These are phyloP conservation scores for Drosophila ezoana DNA, from an alignment of 2,888 invertebrate species.

Conservation along the genomic window DNA sequence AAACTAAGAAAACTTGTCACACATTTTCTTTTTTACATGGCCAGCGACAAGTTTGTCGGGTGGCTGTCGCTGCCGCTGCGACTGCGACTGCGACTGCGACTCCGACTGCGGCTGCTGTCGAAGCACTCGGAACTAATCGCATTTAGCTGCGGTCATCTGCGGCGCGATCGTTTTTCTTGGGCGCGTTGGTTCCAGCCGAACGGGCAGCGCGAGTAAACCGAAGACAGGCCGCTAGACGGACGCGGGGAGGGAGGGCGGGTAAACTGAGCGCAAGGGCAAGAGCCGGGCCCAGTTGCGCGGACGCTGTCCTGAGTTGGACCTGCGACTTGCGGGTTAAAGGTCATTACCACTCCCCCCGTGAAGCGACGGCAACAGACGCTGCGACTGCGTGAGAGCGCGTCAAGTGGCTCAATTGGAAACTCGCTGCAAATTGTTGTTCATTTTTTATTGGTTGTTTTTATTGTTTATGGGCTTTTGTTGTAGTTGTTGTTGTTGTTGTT, in stretches of 20 bases:
- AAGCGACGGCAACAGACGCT: not conserved
- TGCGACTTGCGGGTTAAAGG: slow-evolving; percentile 71
- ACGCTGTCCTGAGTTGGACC: slow-evolving; percentile 45
- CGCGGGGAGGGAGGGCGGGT: not conserved
- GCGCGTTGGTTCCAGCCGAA: slow-evolving; percentile 74
- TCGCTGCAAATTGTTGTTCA: slow-evolving; percentile 54
- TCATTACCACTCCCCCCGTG: slow-evolving; percentile 61
- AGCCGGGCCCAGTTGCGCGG: slow-evolving; percentile 15
- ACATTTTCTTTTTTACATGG: not conserved
- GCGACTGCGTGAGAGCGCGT: slow-evolving; percentile 73
- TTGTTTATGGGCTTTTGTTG: slow-evolving; percentile 37
- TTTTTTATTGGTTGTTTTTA: slow-evolving; percentile 55
- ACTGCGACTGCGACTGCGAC: not conserved
- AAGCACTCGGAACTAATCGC: slow-evolving; percentile 83
- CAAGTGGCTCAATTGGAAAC: slow-evolving; percentile 77
- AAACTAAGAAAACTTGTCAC: not conserved
- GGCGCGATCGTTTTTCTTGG: slow-evolving; percentile 73
- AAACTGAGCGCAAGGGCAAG: slow-evolving; percentile 1
- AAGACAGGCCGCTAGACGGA: slow-evolving; percentile 15
- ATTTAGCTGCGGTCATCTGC: slow-evolving; percentile 84
- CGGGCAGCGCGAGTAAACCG: slow-evolving; percentile 39
- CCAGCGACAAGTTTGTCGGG: slow-evolving; percentile 38
- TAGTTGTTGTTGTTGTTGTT: slow-evolving; percentile 26
- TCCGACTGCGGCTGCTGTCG: slow-evolving; percentile 56
- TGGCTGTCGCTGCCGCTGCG: slow-evolving; percentile 23